Evolutionary conservation across 2,797 vertebrate genomes (phyloP).

Genomic region (Gallirallus australis): DNA sequence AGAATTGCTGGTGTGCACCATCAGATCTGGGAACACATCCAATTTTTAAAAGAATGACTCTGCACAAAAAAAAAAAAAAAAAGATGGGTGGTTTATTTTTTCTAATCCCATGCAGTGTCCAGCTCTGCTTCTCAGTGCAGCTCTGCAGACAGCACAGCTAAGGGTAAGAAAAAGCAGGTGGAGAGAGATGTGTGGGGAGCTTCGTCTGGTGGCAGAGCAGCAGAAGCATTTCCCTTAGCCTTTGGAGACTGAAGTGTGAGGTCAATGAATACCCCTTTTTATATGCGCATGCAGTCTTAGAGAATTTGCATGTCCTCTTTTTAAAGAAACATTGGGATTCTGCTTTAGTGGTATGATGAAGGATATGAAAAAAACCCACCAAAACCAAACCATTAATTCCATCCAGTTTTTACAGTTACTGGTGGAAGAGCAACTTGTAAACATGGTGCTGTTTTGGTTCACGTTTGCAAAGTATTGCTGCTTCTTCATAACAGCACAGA

Average conservation of each 20-base stretch:
- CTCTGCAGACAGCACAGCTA: not conserved
- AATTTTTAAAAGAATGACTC: not conserved
- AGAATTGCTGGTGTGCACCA: not conserved
- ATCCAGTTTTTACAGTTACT: not conserved
- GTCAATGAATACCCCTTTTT: not conserved
- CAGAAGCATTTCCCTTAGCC: not conserved
- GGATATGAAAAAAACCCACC: not conserved
- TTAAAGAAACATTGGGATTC: not conserved
- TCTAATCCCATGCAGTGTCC: not conserved
- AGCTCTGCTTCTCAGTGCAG: not conserved
- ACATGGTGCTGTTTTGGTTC: conserved; percentile 4
- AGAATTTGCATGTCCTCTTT: not conserved
- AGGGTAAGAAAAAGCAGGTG: not conserved
- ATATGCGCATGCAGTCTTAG: not conserved
- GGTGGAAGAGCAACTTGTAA: not conserved
- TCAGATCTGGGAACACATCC: not conserved
- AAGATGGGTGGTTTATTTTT: not conserved
- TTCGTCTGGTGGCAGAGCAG: not conserved
- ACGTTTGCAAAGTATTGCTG: not conserved
- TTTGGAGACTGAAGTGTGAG: not conserved
- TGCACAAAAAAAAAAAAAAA: not conserved
- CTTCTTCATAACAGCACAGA: not conserved
- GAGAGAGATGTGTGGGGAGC: not conserved
- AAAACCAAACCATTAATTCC: not conserved
- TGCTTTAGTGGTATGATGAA: not conserved